Evolutionary conservation across 2,113 vertebrate species (phyloP).

Genomic region (Conger conger): DNA sequence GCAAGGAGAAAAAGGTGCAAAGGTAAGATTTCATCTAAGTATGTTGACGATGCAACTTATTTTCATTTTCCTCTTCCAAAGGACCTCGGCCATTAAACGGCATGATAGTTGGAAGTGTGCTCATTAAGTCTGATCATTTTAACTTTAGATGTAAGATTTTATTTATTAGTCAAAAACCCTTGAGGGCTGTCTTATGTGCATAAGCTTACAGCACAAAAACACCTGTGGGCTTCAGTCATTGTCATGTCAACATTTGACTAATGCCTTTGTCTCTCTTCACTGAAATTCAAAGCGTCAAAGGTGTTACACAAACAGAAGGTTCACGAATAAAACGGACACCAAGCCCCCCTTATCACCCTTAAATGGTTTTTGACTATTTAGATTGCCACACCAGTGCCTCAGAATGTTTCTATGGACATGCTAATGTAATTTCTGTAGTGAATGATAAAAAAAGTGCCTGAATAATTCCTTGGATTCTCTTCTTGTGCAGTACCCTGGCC

Average conservation of each 20-base stretch:
- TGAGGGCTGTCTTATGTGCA: background rate
- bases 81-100: background rate
- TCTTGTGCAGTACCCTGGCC: background rate
- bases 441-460: background rate
- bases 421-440: background rate
- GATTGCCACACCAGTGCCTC: background rate
- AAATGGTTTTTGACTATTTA: background rate
- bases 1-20: slow-evolving; percentile 94
- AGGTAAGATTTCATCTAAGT: slow-evolving; percentile 68
- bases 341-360: background rate
- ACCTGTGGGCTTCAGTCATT: background rate
- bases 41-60: background rate
- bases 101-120: background rate
- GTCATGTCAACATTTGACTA: background rate
- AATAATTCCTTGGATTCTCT: background rate
- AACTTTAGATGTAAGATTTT: background rate
- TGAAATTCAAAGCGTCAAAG: background rate
- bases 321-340: background rate
- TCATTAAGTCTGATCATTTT: background rate
- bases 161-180: background rate
- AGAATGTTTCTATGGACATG: background rate
- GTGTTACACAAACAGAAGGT: background rate
- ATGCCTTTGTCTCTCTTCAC: background rate
- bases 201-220: background rate
- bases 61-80: background rate